A percentile compares a stretch with the other conserved stretches of the same genome.
Evolutionary conservation across 2,797 vertebrate species (phyloP).

Genomic region (Ptychobarbus kaznakovi): DNA sequence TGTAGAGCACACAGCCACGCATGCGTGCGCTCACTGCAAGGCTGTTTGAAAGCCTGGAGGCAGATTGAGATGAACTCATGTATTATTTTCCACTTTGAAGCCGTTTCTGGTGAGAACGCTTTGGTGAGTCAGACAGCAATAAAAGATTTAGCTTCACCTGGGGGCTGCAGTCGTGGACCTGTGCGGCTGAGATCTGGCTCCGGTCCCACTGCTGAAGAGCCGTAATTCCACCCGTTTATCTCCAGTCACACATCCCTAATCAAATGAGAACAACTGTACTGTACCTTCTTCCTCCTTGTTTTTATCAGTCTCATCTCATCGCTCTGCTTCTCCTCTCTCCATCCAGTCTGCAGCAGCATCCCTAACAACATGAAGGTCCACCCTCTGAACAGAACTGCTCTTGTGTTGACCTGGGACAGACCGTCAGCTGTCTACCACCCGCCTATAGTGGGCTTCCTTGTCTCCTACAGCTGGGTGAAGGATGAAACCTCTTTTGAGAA

Average conservation of each 20-base stretch:
- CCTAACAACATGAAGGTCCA: slow-evolving; percentile 95
- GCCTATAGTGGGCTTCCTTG: slow-evolving; percentile 93
- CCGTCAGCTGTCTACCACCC: slow-evolving; percentile 93
- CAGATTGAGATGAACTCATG: slow-evolving; percentile 64
- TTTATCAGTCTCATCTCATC: slow-evolving; percentile 14
- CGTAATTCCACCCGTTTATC: slow-evolving; percentile 57
- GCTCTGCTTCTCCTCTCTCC: slow-evolving; percentile 4
- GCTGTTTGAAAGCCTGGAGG: slow-evolving; percentile 60
- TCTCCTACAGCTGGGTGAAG: slow-evolving; percentile 98
- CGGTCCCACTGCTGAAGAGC: slow-evolving; percentile 14
- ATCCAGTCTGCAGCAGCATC: slow-evolving; percentile 92
- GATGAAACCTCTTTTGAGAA: slow-evolving; percentile 93
- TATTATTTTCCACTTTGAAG: slow-evolving; percentile 63
- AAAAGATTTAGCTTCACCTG: slow-evolving; percentile 66
- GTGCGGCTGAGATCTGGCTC: slow-evolving; percentile 46
- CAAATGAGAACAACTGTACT: slow-evolving; percentile 52
- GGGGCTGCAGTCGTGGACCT: slow-evolving; percentile 51
- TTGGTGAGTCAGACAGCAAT: slow-evolving; percentile 68
- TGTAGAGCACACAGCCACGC: background rate
- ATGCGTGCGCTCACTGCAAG: slow-evolving; percentile 18
- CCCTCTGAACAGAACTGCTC: slow-evolving; percentile 89
- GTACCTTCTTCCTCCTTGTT: slow-evolving; percentile 41
- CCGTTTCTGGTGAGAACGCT: slow-evolving; percentile 61
- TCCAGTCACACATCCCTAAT: slow-evolving; percentile 55
- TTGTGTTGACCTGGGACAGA: slow-evolving; percentile 94